These are phyloP conservation scores for Calephelis perditalis DNA, from an alignment of 2,888 invertebrate species.

Conservation along the genomic window DNA sequence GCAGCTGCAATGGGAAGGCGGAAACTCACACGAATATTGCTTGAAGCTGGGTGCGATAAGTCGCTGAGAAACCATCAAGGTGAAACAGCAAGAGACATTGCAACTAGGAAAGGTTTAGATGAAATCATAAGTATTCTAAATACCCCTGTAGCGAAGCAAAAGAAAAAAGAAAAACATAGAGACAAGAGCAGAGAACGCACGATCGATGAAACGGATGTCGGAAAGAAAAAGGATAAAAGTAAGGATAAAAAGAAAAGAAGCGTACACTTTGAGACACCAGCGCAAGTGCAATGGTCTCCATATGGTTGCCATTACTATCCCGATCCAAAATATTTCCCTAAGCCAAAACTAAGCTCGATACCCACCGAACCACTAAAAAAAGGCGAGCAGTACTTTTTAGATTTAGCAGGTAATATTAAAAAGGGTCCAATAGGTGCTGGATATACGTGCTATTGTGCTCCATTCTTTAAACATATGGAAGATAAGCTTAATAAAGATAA, in stretches of 20 bases:
- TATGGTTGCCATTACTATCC: slow-evolving; percentile 96
- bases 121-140: slow-evolving; percentile 90
- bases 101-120: slow-evolving; percentile 88
- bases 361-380: slow-evolving; percentile 90
- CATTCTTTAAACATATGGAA: slow-evolving; percentile 93
- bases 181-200: slow-evolving; percentile 75
- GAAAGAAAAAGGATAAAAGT: slow-evolving; percentile 61
- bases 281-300: slow-evolving; percentile 86
- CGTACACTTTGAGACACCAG: slow-evolving; percentile 69
- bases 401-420: slow-evolving; percentile 95
- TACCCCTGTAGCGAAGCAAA: slow-evolving; percentile 67
- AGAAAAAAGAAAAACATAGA: slow-evolving; percentile 60
- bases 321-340: slow-evolving; percentile 89
- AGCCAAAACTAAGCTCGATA: slow-evolving; percentile 89
- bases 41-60: slow-evolving; percentile 89
- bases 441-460: slow-evolving; percentile 95
- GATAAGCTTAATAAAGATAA: slow-evolving; percentile 89
- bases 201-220: slow-evolving; percentile 71
- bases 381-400: slow-evolving; percentile 96
- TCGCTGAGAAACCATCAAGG: slow-evolving; percentile 87
- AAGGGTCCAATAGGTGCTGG: slow-evolving; percentile 97
- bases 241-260: slow-evolving; percentile 73
- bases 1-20: slow-evolving; percentile 95
- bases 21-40: slow-evolving; percentile 92
- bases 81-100: slow-evolving; percentile 94